A percentile compares a stretch with the other conserved stretches of the same genome.
phyloP scores from a whole-genome alignment of 2,888 invertebrate genomes.

The Dioctria linearis region DNA sequence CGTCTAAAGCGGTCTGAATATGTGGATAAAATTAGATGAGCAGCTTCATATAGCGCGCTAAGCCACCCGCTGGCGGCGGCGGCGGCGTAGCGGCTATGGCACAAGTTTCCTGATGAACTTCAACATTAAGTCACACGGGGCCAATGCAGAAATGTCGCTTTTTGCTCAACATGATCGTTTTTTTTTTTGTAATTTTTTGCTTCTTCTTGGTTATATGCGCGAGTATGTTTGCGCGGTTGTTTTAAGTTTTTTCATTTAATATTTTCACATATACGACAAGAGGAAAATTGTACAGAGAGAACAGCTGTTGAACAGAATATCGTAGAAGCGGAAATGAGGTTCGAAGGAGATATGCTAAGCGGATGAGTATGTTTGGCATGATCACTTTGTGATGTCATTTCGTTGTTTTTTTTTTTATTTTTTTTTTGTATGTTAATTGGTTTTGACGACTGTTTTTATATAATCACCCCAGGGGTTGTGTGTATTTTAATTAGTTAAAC shows the following conservation, averaged over 20 bases:
- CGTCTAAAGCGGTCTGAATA: neutral
- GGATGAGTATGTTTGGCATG: slow-evolving; percentile 32
- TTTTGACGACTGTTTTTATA: slow-evolving; percentile 2
- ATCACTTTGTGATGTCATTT: slow-evolving; percentile 36
- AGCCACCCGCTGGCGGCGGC: slow-evolving; percentile 10
- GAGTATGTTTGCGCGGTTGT: slow-evolving; percentile 13
- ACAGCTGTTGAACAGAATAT: slow-evolving; percentile 41
- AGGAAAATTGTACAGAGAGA: slow-evolving; percentile 9
- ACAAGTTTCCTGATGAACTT: neutral
- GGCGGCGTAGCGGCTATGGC: neutral
- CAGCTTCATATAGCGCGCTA: neutral
- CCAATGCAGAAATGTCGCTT: slow-evolving; percentile 20
- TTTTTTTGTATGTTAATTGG: slow-evolving; percentile 20
- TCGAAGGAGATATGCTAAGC: slow-evolving; percentile 22
- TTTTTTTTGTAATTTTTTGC: neutral
- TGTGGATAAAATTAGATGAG: slow-evolving; percentile 15
- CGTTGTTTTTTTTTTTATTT: slow-evolving; percentile 7
- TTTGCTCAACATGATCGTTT: slow-evolving; percentile 20
- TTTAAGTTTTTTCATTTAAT: neutral
- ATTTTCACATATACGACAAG: neutral
- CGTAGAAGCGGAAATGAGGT: slow-evolving; percentile 48
- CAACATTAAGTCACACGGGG: neutral
- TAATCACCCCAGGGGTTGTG: slow-evolving; percentile 21
- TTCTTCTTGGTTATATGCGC: neutral
- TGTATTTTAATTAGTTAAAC: slow-evolving; percentile 22